Evolutionary conservation across 2,888 invertebrate genomes (phyloP), one percentile per base, ranked within the genome.

Genomic region (Cactoblastis cactorum): DNA sequence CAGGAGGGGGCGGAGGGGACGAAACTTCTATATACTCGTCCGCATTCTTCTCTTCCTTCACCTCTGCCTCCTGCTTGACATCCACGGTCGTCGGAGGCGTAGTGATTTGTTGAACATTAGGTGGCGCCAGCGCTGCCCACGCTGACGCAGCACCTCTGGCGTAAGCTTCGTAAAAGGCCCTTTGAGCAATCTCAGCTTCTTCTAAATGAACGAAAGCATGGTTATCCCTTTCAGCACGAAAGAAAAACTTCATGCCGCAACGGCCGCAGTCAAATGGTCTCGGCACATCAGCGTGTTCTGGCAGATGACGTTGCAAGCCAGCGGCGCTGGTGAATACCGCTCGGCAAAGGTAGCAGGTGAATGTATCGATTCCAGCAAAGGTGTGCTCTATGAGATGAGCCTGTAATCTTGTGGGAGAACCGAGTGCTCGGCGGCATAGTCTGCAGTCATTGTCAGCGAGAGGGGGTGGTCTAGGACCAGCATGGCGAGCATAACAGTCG

Each of bases 351-450:
- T 96, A 96, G 78, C 98, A 98, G 2, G 94, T 94, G 74, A 95
- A 96, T 6, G 94, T 93, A 32, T 95, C 93, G 65, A 95, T 95
- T 2, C 96, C 96, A 19, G 95, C 95, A 71, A 97, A 98, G 0
- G 96, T 97, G 78, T 98, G 98, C 67, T 98, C 97, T 54, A 98
- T 97, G 52, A 97, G 90, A 73, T 97, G 97, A 0, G 80, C 79
- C 54, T 80, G 97, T 1, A 98, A 91, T 55, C 96, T 94, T 33
- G 95, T 92, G 0, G 96, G 94, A 1, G 95, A 94, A 39, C 95
- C 93, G 39, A 95, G 91, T 6, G 94, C 92, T 61, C 94, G 92
- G 50, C 94, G 91, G 69, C 98, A 98, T 1, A 98, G 91, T 56
- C 95, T 92, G 69, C 97, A 97, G 65, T 94, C 93, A 65, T 93